phyloP scores from a whole-genome alignment of 2,888 invertebrate species.

The Ophion slaviceki region DNA sequence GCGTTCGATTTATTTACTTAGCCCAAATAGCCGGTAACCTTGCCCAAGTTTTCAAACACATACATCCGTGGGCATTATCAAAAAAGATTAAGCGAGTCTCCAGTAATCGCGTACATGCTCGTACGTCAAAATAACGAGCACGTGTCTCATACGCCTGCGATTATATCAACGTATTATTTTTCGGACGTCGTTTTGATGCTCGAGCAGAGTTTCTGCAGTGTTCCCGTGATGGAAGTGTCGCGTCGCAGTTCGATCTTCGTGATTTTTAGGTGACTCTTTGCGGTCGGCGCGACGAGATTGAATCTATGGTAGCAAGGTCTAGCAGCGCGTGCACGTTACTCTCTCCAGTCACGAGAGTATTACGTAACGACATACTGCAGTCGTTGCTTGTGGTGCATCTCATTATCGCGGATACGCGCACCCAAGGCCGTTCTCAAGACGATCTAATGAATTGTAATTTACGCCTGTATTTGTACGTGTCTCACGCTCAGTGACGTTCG shows the following conservation, averaged over 20 bases:
- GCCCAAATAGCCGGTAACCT: background rate
- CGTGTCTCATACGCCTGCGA: background rate
- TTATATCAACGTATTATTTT: background rate
- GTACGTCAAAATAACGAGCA: background rate
- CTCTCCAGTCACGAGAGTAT: constrained; percentile 30
- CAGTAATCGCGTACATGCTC: background rate
- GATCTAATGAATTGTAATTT: background rate
- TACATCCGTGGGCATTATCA: background rate
- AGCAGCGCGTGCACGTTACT: background rate
- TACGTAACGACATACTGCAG: constrained; percentile 30
- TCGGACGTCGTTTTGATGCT: background rate
- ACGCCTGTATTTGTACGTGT: background rate
- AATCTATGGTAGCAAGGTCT: constrained; percentile 38
- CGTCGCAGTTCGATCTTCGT: background rate
- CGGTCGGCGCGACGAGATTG: constrained; percentile 2
- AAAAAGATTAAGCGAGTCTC: background rate
- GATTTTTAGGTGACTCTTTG: constrained; percentile 5
- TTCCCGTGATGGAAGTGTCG: background rate
- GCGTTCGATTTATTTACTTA: background rate
- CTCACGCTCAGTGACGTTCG: background rate
- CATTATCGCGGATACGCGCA: background rate
- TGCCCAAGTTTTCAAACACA: background rate
- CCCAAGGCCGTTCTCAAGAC: background rate
- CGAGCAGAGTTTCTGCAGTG: background rate
- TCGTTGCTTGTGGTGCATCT: background rate